phyloP scores from a whole-genome alignment of 2,113 vertebrate genomes.

The Oreotrochilus melanogaster region DNA sequence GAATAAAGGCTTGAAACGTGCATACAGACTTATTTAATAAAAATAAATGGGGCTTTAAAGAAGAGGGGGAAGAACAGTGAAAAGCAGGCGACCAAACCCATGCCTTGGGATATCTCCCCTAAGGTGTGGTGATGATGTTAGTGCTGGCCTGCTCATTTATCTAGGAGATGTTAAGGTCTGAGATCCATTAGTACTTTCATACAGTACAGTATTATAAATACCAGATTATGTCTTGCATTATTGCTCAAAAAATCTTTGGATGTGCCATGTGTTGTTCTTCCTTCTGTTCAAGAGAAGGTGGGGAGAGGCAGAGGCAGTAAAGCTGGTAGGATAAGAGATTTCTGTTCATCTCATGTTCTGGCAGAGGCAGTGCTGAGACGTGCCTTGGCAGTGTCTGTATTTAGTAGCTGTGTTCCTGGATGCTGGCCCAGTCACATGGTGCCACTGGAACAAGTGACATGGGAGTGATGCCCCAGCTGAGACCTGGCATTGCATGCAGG shows the following conservation, averaged over 20 bases:
- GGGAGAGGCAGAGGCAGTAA: neutral
- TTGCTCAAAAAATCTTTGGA: neutral
- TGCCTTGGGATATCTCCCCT: neutral
- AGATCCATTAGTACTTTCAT: neutral
- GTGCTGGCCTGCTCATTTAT: neutral
- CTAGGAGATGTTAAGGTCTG: neutral
- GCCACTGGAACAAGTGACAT: constrained; percentile 50
- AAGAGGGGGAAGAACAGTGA: constrained; percentile 2
- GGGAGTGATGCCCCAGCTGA: neutral
- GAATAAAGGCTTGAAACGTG: neutral
- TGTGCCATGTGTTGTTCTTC: neutral
- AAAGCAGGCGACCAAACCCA: neutral
- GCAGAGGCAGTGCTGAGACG: constrained; percentile 26
- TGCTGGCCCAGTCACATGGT: constrained; percentile 25
- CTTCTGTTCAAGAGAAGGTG: neutral
- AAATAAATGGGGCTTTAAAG: neutral
- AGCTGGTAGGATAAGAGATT: neutral
- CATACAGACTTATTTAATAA: neutral
- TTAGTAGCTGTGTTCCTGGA: constrained; percentile 55
- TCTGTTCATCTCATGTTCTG: neutral
- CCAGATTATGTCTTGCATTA: neutral
- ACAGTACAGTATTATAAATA: neutral
- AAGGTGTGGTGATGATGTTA: neutral
- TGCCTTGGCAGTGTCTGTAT: constrained; percentile 56
- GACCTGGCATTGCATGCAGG: rapidly evolving